Percentiles rank a stretch among this genome's conserved stretches.
Conservation (phyloP, 2,888 invertebrate genomes). For the Rhamnusium bicolor region DNA sequence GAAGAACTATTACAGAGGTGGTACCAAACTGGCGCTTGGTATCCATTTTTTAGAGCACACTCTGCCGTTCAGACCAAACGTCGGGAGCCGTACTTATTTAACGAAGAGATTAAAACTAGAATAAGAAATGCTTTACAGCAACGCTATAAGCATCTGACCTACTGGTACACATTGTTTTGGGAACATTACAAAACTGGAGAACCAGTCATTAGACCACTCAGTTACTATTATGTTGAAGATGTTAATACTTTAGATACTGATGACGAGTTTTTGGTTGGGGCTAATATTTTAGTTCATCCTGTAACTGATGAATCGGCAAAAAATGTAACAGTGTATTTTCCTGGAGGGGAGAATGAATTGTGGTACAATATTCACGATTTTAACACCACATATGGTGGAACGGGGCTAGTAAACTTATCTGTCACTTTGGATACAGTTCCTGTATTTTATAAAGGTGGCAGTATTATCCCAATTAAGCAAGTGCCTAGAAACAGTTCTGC, state of each 20-base stretch:
- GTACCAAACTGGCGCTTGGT: slow-evolving; percentile 94
- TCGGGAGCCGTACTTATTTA: slow-evolving; percentile 95
- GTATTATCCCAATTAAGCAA: slow-evolving; percentile 56
- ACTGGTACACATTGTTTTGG: slow-evolving; percentile 93
- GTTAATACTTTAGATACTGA: slow-evolving; percentile 84
- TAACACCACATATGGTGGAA: slow-evolving; percentile 15
- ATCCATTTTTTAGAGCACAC: slow-evolving; percentile 95
- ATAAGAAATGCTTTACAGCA: slow-evolving; percentile 82
- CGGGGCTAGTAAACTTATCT: slow-evolving; percentile 23
- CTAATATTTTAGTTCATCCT: slow-evolving; percentile 29
- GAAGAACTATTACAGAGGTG: slow-evolving; percentile 89
- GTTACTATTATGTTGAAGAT: slow-evolving; percentile 91
- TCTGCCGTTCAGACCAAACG: slow-evolving; percentile 96
- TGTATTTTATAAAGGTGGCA: slow-evolving; percentile 46
- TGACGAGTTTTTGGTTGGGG: slow-evolving; percentile 81
- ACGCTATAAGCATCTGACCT: slow-evolving; percentile 90
- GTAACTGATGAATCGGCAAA: slow-evolving; percentile 21
- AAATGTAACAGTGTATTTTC: slow-evolving; percentile 36
- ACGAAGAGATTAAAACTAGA: slow-evolving; percentile 78
- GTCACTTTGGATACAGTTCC: slow-evolving; percentile 37
- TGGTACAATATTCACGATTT: slow-evolving; percentile 35
- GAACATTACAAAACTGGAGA: slow-evolving; percentile 86
- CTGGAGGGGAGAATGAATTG: slow-evolving; percentile 34
- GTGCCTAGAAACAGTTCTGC: slow-evolving; percentile 43
- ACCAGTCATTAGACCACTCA: slow-evolving; percentile 91